These are phyloP conservation scores for Trichopria drosophilae DNA, from an alignment of 2,888 invertebrate genomes.

Conservation along the genomic window DNA sequence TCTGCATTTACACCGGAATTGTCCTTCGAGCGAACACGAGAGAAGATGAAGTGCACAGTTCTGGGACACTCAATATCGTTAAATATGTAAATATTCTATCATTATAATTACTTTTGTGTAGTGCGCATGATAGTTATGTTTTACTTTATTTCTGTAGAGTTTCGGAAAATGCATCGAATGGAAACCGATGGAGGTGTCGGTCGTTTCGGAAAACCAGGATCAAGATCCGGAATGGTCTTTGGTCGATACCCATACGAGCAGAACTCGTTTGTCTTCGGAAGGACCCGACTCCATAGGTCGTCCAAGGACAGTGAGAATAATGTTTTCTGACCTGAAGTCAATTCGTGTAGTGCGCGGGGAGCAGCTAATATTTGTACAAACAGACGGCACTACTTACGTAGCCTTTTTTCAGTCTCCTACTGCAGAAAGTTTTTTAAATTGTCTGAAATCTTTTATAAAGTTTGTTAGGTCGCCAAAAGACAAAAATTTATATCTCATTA, in stretches of 20 bases:
- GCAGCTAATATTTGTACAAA: constrained; percentile 68
- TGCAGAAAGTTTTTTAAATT: constrained; percentile 73
- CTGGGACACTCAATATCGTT: constrained; percentile 71
- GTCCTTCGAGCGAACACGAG: constrained; percentile 65
- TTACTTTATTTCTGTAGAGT: constrained; percentile 47
- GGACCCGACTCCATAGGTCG: constrained; percentile 56
- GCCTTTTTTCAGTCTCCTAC: constrained; percentile 86
- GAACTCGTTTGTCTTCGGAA: constrained; percentile 62
- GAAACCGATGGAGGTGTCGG: constrained; percentile 78
- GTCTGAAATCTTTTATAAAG: constrained; percentile 67
- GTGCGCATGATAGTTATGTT: constrained; percentile 13
- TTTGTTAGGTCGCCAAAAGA: constrained; percentile 73
- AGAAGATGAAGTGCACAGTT: constrained; percentile 65
- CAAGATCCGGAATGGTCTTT: constrained; percentile 78
- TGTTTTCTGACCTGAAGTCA: constrained; percentile 68
- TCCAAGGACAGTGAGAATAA: constrained; percentile 62
- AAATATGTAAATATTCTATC: constrained; percentile 61
- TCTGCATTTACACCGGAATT: constrained; percentile 81
- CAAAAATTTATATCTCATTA: constrained; percentile 71
- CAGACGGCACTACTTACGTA: constrained; percentile 72
- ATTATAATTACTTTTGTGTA: neutral
- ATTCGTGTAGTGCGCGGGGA: constrained; percentile 65
- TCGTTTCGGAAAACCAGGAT: constrained; percentile 76
- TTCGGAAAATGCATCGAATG: constrained; percentile 75
- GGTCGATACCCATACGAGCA: constrained; percentile 73